Conservation (phyloP, 2,888 invertebrate genomes). For the Saturnia japonica region DNA sequence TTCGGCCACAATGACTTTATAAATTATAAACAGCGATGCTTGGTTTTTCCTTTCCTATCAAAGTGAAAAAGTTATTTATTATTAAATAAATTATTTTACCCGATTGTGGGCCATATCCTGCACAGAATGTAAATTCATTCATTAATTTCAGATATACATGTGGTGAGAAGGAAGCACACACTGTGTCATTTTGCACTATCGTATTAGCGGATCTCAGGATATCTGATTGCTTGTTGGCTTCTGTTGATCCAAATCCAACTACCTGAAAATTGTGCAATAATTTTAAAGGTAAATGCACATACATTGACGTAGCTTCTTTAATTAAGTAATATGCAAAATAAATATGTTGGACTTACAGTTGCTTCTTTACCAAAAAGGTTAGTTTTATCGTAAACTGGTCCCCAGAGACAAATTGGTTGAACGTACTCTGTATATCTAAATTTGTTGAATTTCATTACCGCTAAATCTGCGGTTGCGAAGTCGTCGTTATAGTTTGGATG, state of each 20-base stretch:
- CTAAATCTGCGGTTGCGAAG: constrained; percentile 64
- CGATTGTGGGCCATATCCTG: constrained; percentile 80
- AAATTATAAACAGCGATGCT: no score
- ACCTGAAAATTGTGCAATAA: constrained; percentile 52
- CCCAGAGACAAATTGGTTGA: constrained; percentile 74
- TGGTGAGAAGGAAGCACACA: constrained; percentile 73
- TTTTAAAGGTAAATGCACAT: not conserved
- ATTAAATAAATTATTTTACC: constrained; percentile 40
- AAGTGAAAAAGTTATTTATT: not conserved
- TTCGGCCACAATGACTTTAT: no score
- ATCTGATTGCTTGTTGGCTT: constrained; percentile 76
- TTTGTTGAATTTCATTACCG: constrained; percentile 61
- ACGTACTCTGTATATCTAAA: constrained; percentile 63
- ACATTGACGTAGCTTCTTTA: not conserved
- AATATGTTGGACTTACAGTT: constrained; percentile 46
- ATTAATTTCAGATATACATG: constrained; percentile 77
- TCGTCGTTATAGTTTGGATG: constrained; percentile 59
- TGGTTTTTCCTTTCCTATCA: no score
- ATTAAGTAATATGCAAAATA: not conserved
- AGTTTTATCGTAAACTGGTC: constrained; percentile 66
- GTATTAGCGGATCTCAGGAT: constrained; percentile 72
- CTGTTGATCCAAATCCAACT: constrained; percentile 83
- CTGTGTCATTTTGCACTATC: constrained; percentile 73
- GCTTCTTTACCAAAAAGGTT: constrained; percentile 59
- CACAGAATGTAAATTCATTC: constrained; percentile 84